Percentiles rank a stretch among this genome's conserved stretches.
Evolutionary conservation across 2,113 vertebrate species (phyloP).

Genomic region (Ophiodon elongatus): DNA sequence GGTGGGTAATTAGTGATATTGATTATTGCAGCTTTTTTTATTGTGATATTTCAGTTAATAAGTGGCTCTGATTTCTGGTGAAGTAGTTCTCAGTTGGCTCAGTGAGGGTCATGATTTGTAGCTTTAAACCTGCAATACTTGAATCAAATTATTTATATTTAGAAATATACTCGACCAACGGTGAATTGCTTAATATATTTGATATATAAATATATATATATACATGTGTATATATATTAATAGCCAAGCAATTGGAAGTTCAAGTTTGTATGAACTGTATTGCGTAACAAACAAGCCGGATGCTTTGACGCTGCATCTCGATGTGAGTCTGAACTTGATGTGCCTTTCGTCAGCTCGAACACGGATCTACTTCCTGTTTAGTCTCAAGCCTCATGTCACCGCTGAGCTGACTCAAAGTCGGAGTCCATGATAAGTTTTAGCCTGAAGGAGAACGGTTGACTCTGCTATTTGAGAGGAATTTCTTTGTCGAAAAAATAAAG

Average conservation of each 20-base stretch:
- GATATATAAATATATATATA: conserved; percentile 5
- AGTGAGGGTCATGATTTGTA: conserved; percentile 57
- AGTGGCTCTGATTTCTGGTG: conserved; percentile 55
- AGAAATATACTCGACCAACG: conserved; percentile 53
- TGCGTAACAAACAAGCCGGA: conserved; percentile 24
- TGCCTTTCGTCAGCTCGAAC: conserved; percentile 48
- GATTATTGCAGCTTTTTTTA: conserved; percentile 15
- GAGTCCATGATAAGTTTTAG: conserved; percentile 8
- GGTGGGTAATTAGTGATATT: neutral
- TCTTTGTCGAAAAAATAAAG: conserved; percentile 74
- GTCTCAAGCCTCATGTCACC: too few relatives aligned
- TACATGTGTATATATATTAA: conserved; percentile 24
- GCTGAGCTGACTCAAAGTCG: neutral
- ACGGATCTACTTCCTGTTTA: neutral
- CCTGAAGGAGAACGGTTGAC: neutral
- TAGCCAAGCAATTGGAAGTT: conserved; percentile 30
- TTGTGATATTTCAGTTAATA: conserved; percentile 34
- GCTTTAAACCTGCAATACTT: conserved; percentile 86
- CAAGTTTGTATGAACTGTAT: conserved; percentile 19
- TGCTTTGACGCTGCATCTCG: conserved; percentile 22
- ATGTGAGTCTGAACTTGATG: conserved; percentile 45
- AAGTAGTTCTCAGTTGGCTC: conserved; percentile 34
- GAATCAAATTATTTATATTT: conserved; percentile 79
- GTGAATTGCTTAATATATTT: conserved; percentile 64
- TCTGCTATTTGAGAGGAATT: too few relatives aligned